phyloP scores from a whole-genome alignment of 2,888 invertebrate species.

The Melipona bicolor region DNA sequence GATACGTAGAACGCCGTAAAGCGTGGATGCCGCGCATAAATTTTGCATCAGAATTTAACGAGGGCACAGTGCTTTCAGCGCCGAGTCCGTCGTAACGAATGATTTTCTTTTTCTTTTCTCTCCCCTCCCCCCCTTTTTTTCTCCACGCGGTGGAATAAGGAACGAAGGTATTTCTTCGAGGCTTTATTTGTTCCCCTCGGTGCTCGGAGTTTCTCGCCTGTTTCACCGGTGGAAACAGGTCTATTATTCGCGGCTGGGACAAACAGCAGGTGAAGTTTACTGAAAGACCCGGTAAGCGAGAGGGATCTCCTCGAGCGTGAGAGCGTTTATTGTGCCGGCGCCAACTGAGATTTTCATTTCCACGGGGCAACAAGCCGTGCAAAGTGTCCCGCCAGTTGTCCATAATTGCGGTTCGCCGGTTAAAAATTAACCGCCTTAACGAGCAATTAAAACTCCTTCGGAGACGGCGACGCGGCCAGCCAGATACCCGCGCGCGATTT shows the following conservation, averaged over 20 bases:
- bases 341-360: constrained; percentile 37
- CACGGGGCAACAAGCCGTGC: constrained; percentile 38
- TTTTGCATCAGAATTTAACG: not conserved
- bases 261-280: constrained; percentile 15
- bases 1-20: not conserved
- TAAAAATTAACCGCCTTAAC: constrained; percentile 33
- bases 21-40: not conserved
- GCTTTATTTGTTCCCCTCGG: not conserved
- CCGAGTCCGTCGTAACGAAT: too few relatives aligned
- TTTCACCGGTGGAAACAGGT: not conserved
- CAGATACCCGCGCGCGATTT: constrained; percentile 16
- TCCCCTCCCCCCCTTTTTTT: not conserved
- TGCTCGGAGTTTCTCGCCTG: not conserved
- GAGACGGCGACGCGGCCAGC: not conserved
- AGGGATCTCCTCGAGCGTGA: not conserved
- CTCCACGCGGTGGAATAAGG: not conserved
- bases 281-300: not conserved
- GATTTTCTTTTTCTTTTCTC: too few relatives aligned
- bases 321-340: not conserved
- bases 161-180: not conserved
- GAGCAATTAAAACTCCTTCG: constrained; percentile 32
- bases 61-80: too few relatives aligned
- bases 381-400: constrained; percentile 32
- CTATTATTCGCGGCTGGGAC: not conserved
- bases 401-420: constrained; percentile 37